Base-by-base conservation (phyloP, 2,888 invertebrate genomes). In the Tenthredo mesomela region DNA sequence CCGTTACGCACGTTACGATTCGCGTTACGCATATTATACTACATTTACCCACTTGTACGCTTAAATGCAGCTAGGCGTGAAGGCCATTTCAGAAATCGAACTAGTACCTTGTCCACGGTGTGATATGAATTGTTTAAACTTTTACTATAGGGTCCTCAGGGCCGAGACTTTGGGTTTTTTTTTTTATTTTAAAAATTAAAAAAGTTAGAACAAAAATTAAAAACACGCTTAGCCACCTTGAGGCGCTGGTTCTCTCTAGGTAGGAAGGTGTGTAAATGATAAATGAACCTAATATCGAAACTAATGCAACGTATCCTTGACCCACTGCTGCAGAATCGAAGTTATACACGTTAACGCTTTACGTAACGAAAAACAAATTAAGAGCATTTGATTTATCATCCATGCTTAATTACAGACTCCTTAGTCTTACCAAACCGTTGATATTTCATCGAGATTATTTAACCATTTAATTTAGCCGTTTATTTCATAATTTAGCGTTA, bases 61-160 rank as follows among this genome's bases (percentile, higher is more conserved):
- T 12, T 50, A n/a, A 54, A 50, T 77, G 50, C 50, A 77, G 10
- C 77, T 50, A 18, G 50, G 18, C 77, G 33, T 54, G 58, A 80
- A 80, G 80, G 80, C 80, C 80, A 21, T 80, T 61, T 29, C 61
- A 29, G 37, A 21, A 61, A 80, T 80, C 80, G 21, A 80, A 80
- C 15, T 37, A 33, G n/a, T 2, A 5, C 80, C 29, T 18, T 33
- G 50, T 77, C 15, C n/a, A 40, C 43, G 25, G n/a, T 21, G 3
- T 15, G 73, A 40, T 25, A 73, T 21, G 43, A 40, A 43, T 43
- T 73, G 10, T 43, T 43, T 10, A 73, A 73, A n/a, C 40, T 43
- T 25, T 43, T 25, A 77, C 54, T 50, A 18, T 50, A 18, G 18
- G 9, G 18, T 47, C 25, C 18, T 25, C 4, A 29, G 3, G 29